Base-by-base conservation (phyloP, 2,888 invertebrate genomes). In the Adelphocoris suturalis region DNA sequence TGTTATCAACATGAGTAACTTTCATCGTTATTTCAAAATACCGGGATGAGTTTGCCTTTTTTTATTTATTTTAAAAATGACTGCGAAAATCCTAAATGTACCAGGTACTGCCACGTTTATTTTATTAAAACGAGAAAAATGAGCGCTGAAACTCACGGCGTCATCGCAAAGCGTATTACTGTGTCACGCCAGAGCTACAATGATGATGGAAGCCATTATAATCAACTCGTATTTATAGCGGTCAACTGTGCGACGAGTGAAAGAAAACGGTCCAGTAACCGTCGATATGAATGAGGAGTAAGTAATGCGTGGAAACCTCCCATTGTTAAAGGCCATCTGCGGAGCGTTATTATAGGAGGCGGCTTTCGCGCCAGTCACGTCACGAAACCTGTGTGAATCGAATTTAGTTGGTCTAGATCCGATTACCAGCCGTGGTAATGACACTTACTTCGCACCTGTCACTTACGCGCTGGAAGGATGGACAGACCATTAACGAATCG, bases 301-400 rank as follows among this genome's bases (percentile, higher is more conserved):
- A 23, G 23, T 68, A 27, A 68, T 23, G 11, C 12, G 68, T 27
- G 68, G 68, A 68, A 68, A 68, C 12, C 23, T 68, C 23, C n/a
- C 23, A 23, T 27, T 27, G 68, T 68, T 23, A 68, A 23, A 27
- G 19, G 12, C 68, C 23, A 23, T 68, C 27, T 68, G 68, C 12
- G 23, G 68, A 3, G 23, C 23, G 23, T 68, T 68, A 68, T 68
- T 23, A 23, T 23, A 68, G 5, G 68, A 11, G 68, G 9, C 23
- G 4, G 68, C 19, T 3, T 52, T 52, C 7, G 57, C 57, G 23
- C 11, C 7, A 23, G 27, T 19, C 68, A 5, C 23, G 19, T 23
- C 68, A 7, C 68, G 27, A 23, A 68, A 68, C 68, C 68, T 27
- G 68, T 68, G 68, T 68, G 68, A 68, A 68, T 68, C 68, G 68